Evolutionary conservation across 2,888 invertebrate genomes (phyloP).

Genomic region (Melieria picta): DNA sequence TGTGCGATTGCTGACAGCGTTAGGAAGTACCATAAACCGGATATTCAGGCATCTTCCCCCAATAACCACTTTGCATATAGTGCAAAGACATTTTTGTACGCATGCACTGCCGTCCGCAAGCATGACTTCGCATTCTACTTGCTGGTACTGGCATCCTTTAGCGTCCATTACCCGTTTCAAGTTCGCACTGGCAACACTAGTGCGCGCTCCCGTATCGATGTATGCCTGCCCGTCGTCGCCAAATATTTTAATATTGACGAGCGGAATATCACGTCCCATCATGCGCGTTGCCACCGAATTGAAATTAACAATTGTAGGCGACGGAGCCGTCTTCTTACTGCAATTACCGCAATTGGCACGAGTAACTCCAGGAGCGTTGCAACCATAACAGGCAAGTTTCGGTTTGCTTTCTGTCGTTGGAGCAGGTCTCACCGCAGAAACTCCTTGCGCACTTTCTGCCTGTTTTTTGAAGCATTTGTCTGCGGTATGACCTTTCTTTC

Average conservation of each 20-base stretch:
- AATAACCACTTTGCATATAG: neutral
- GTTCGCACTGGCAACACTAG: conserved; percentile 3
- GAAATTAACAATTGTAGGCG: no score
- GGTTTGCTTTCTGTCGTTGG: no score
- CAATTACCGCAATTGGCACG: no score
- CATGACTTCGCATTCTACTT: conserved; percentile 1
- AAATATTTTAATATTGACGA: conserved; percentile 25
- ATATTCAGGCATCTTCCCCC: conserved; percentile 1
- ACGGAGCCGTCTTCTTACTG: no score
- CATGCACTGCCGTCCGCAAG: conserved; percentile 9
- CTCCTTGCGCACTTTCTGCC: neutral
- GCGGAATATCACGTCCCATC: conserved; percentile 17
- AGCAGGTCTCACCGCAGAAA: no score
- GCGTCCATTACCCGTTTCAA: neutral
- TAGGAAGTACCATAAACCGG: neutral
- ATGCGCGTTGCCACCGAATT: no score
- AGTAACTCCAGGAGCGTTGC: no score
- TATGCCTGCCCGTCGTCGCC: conserved; percentile 35
- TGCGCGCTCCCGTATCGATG: no score
- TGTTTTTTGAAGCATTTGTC: conserved; percentile 17
- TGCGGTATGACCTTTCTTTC: conserved; percentile 15
- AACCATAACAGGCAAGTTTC: no score
- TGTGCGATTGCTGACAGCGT: conserved; percentile 34
- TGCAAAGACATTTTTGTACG: conserved; percentile 1
- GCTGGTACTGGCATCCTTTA: conserved; percentile 7